Base-by-base conservation (phyloP, 1,140 invertebrate species). In the Melipona quadrifasciata region DNA sequence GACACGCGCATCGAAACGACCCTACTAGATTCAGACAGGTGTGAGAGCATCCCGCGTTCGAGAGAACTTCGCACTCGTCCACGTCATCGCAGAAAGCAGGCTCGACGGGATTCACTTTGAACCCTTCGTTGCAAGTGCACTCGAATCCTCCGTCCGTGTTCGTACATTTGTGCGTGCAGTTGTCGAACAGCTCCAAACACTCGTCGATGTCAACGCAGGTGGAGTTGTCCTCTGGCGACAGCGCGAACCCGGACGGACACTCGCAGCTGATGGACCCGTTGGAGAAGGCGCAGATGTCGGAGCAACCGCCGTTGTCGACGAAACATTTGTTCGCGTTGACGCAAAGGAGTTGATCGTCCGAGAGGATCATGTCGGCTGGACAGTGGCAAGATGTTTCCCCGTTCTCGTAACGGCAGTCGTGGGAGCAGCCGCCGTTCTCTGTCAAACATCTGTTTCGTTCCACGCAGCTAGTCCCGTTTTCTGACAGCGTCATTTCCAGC, bases 121-220 rank as follows among this genome's bases (percentile, higher is more conserved):
- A 98, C 14, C 97, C 97, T 11, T 55, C 57, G 67, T 97, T 96
- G 91, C 98, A 98, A 57, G 95, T 94, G 90, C 97, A 98, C 90
- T 97, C 96, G 92, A 96, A 98, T 10, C 96, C 97, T 55, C 97
- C 97, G 82, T 96, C 95, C 91, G 96, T 96, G 86, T 97, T 97
- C 16, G 96, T 96, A 90, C 97, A 98, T 2, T 95, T 95, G 74
- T 96, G 95, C 5, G 92, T 92, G 80, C 95, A 95, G 51, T 94
- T 93, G 58, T 94, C 93, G 10, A 90, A 90, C 57, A 94, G 89
- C 47, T 91, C 89, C 21, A 87, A 65, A 85, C 96, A 97, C 82
- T 97, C 96, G 90, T 97, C 95, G 21, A 96, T 91, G 88, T 97
- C 95, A 76, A 94, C 87, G 31, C 94, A 94, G 0, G 91, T 91